Percentiles rank a stretch among this genome's conserved stretches.
Evolutionary conservation across 1,140 invertebrate genomes (phyloP).

Genomic region (Cataglyphis hispanica): DNA sequence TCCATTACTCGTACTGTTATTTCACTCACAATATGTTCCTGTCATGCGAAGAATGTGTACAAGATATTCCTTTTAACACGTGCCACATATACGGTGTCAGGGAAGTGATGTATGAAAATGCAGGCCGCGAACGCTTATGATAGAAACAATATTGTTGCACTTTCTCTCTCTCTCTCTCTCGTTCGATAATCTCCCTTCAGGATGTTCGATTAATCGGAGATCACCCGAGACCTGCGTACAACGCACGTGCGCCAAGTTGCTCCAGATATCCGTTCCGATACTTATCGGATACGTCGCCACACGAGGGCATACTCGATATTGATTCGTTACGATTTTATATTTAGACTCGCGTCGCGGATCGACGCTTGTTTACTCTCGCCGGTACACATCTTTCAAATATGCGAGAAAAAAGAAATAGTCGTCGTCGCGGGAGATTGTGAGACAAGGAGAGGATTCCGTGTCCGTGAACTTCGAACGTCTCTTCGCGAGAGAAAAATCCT

Average conservation of each 20-base stretch:
- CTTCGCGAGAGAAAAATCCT: not conserved
- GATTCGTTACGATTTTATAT: slow-evolving; percentile 59
- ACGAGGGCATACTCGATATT: slow-evolving; percentile 33
- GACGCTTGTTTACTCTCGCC: slow-evolving; percentile 47
- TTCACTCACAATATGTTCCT: not conserved
- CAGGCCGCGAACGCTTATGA: not conserved
- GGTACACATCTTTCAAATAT: slow-evolving; percentile 10
- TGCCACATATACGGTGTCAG: not conserved
- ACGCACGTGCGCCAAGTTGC: not conserved
- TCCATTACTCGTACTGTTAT: not conserved
- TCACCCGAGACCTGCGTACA: not conserved
- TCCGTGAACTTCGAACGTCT: not conserved
- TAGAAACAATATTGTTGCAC: slow-evolving; percentile 10
- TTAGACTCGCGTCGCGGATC: slow-evolving; percentile 40
- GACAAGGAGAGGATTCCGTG: not conserved
- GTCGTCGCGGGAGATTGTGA: not conserved
- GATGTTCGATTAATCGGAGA: not conserved
- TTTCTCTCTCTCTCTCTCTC: not conserved
- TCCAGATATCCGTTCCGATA: slow-evolving; percentile 26
- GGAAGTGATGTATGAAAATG: not conserved
- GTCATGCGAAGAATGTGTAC: not conserved
- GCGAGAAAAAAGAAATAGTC: not conserved
- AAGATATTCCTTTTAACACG: not conserved
- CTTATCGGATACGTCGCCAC: slow-evolving; percentile 29
- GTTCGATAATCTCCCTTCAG: not conserved